Base-by-base conservation (phyloP, 2,113 vertebrate species). In the Calypte anna region DNA sequence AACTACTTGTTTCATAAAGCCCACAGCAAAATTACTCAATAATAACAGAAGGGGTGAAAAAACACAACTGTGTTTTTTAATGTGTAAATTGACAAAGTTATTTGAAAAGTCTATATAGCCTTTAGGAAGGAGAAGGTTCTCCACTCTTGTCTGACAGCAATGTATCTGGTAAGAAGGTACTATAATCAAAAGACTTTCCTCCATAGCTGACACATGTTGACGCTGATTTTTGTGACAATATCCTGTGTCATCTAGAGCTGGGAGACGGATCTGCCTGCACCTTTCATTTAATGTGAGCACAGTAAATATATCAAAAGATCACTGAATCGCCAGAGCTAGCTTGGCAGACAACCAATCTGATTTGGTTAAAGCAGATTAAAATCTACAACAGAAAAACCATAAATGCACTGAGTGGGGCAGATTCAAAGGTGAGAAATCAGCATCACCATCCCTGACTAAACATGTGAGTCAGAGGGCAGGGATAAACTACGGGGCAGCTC, bases 201-300 rank as follows among this genome's bases (percentile, higher is more conserved):
- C 69, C 76, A 57, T 2, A 84, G 94, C 12, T 8, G 75, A 53
- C 67, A 81, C 28, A 1, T 85, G 91, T 10, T 67, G 72, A 81
- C 0, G 7, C 68, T 25, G 85, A 93, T 94, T 90, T 90, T 62
- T 80, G 59, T 88, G 76, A 83, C 82, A 92, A 81, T 21, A 69
- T 51, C 61, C 76, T 72, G 54, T 2, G 0, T 58, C 81, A 94
- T 50, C 36, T 14, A 23, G 75, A 91, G 68, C 55, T 63, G 64
- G n/a, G 90, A 95, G 90, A 75, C n/a, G 58, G 75, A 86, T 81
- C 86, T 93, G 88, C 80, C 82, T 67, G 83, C 86, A 81, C 68
- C 82, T 83, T 51, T 62, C 85, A 85, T 94, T 94, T 63, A 83
- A 77, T 78, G 80, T 7, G 40, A 91, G 27, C 62, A 53, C 70